Percentiles rank a stretch among this genome's conserved stretches.
Conservation (phyloP, 2,888 invertebrate species). For the Magallana nippona region DNA sequence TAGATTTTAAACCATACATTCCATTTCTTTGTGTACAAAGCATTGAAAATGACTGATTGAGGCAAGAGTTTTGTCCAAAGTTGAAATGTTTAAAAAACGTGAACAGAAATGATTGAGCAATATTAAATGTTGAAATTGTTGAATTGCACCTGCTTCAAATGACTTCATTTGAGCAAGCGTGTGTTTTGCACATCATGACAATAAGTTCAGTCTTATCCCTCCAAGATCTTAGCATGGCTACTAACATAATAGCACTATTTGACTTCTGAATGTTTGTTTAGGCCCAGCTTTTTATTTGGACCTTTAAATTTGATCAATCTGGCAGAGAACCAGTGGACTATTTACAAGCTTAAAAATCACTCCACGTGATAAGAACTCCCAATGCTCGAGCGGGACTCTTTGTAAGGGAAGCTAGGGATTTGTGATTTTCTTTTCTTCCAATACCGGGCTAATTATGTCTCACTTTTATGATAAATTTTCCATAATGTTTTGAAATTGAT, state of each 20-base stretch:
- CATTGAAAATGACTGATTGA: not conserved
- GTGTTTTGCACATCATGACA: slow-evolving; percentile 30
- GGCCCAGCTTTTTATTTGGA: slow-evolving; percentile 31
- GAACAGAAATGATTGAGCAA: slow-evolving; percentile 31
- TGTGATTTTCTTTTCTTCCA: slow-evolving; percentile 33
- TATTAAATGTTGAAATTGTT: slow-evolving; percentile 34
- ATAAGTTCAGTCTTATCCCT: slow-evolving; percentile 5
- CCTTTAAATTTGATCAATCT: slow-evolving; percentile 35
- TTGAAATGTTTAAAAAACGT: not conserved
- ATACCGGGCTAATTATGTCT: slow-evolving; percentile 19
- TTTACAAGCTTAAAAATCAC: slow-evolving; percentile 30
- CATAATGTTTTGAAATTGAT: slow-evolving; percentile 35
- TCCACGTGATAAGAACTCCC: slow-evolving; percentile 7
- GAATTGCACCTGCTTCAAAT: slow-evolving; percentile 33
- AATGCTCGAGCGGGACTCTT: not conserved
- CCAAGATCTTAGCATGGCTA: slow-evolving; percentile 3
- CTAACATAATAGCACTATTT: slow-evolving; percentile 23
- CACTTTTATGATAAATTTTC: slow-evolving; percentile 33
- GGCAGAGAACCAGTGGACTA: slow-evolving; percentile 4
- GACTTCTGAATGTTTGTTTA: slow-evolving; percentile 35
- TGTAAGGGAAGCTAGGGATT: slow-evolving; percentile 21
- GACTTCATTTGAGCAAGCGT: slow-evolving; percentile 31
- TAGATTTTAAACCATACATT: slow-evolving; percentile 7
- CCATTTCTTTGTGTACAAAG: not conserved
- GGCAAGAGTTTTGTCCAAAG: not conserved